A percentile compares a stretch with the other conserved stretches of the same genome.
phyloP scores from a whole-genome alignment of 92 coral and sea anemone species.

The Siderastrea radians region DNA sequence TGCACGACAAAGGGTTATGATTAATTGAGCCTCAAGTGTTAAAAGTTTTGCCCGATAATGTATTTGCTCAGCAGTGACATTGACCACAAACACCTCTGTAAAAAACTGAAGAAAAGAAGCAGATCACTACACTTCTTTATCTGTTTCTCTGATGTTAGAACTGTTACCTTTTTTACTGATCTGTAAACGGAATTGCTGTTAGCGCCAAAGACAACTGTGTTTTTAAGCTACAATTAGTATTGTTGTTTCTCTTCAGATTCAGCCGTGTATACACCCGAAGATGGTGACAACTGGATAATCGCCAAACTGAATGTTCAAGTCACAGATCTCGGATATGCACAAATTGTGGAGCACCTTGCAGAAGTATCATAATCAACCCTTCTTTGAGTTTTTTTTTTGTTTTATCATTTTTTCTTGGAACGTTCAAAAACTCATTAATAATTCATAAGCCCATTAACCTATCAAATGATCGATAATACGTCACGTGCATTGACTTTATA shows the following conservation, averaged over 20 bases:
- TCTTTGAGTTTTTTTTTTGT: conserved; percentile 8
- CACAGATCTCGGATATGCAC: conserved; percentile 53
- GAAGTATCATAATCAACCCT: conserved; percentile 18
- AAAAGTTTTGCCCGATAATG: no score
- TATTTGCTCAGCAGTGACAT: background rate
- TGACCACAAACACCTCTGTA: background rate
- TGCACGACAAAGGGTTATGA: no score
- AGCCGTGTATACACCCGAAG: conserved; percentile 63
- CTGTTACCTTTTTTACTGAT: background rate
- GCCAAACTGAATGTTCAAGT: conserved; percentile 72
- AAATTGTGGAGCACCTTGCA: conserved; percentile 75
- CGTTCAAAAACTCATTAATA: no score
- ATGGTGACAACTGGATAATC: conserved; percentile 69
- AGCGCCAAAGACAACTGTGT: background rate
- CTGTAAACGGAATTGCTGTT: background rate
- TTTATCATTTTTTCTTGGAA: no score
- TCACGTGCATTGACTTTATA: no score
- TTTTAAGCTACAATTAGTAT: background rate
- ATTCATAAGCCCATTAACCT: no score
- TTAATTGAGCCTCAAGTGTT: no score
- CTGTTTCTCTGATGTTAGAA: background rate
- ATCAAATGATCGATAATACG: no score
- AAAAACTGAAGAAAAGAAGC: background rate
- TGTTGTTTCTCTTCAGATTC: conserved; percentile 34
- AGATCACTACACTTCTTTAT: background rate